phyloP scores from a whole-genome alignment of 2,797 vertebrate species.

The Sebastes paucispinis region DNA sequence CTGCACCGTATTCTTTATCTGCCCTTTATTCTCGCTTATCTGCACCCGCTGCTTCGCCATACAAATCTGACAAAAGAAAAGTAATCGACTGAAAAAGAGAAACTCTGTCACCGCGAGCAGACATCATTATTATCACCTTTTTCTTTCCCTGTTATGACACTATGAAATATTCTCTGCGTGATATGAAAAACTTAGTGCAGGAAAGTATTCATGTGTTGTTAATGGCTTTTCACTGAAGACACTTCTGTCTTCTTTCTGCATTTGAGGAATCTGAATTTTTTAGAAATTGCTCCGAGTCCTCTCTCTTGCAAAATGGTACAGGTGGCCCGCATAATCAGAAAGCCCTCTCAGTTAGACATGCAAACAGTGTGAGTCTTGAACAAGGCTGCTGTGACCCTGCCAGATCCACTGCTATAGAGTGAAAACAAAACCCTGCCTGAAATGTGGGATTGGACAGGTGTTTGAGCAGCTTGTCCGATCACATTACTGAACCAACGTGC shows the following conservation, averaged over 20 bases:
- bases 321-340: slow-evolving; percentile 76
- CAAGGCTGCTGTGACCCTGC: slow-evolving; percentile 77
- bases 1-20: slow-evolving; percentile 65
- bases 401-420: slow-evolving; percentile 78
- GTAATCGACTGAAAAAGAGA: slow-evolving; percentile 57
- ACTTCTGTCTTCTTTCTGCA: neutral
- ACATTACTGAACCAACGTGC: slow-evolving; percentile 85
- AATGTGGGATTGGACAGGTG: slow-evolving; percentile 82
- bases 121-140: slow-evolving; percentile 63
- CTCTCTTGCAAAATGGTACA: slow-evolving; percentile 67
- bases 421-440: slow-evolving; percentile 80
- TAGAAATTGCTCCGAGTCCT: slow-evolving; percentile 40
- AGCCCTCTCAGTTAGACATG: slow-evolving; percentile 73
- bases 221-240: slow-evolving; percentile 37
- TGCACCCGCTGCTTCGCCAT: slow-evolving; percentile 58
- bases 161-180: slow-evolving; percentile 40
- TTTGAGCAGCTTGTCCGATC: slow-evolving; percentile 84
- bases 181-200: slow-evolving; percentile 35
- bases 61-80: slow-evolving; percentile 74
- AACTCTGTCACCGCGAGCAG: slow-evolving; percentile 50
- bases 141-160: slow-evolving; percentile 32
- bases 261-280: slow-evolving; percentile 40
- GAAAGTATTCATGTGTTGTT: slow-evolving; percentile 25
- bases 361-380: slow-evolving; percentile 81
- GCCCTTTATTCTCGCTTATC: slow-evolving; percentile 73